phyloP scores from a whole-genome alignment of 2,888 invertebrate genomes.

The Athalia rosae region DNA sequence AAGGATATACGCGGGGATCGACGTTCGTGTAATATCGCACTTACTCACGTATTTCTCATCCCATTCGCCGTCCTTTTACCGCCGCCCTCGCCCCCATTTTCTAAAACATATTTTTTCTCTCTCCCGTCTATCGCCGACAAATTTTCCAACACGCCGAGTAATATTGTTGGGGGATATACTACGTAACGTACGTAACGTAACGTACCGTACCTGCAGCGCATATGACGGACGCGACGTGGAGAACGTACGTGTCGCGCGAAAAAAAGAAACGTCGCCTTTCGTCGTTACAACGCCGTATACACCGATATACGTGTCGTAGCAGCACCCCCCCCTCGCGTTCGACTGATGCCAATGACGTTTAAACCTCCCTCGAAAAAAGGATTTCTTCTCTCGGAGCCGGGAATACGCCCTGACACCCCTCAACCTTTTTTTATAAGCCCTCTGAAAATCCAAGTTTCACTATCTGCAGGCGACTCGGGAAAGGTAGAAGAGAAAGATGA shows the following conservation, averaged over 20 bases:
- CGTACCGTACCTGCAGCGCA: not conserved
- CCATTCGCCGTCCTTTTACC: not conserved
- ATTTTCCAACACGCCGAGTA: not conserved
- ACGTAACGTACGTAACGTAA: too few relatives aligned
- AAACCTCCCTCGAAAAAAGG: slow-evolving; percentile 30
- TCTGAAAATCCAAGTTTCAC: slow-evolving; percentile 32
- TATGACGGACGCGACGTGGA: not conserved
- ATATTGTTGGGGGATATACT: too few relatives aligned
- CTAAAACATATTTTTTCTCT: not conserved
- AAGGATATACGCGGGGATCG: slow-evolving; percentile 65
- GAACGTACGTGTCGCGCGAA: slow-evolving; percentile 12
- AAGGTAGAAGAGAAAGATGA: not conserved
- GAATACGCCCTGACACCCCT: not conserved
- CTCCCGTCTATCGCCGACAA: not conserved
- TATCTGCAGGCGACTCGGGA: slow-evolving; percentile 16
- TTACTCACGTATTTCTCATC: slow-evolving; percentile 56
- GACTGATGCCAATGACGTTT: slow-evolving; percentile 32
- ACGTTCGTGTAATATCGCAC: slow-evolving; percentile 65
- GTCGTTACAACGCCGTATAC: not conserved
- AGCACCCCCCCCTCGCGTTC: not conserved
- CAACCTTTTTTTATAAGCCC: slow-evolving; percentile 16
- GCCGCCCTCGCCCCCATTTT: slow-evolving; percentile 11
- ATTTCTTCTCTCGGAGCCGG: slow-evolving; percentile 8
- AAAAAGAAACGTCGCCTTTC: slow-evolving; percentile 19
- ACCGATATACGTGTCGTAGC: too few relatives aligned